Conservation (phyloP, 2,797 vertebrate genomes). For the Leucoraja ocellata region DNA sequence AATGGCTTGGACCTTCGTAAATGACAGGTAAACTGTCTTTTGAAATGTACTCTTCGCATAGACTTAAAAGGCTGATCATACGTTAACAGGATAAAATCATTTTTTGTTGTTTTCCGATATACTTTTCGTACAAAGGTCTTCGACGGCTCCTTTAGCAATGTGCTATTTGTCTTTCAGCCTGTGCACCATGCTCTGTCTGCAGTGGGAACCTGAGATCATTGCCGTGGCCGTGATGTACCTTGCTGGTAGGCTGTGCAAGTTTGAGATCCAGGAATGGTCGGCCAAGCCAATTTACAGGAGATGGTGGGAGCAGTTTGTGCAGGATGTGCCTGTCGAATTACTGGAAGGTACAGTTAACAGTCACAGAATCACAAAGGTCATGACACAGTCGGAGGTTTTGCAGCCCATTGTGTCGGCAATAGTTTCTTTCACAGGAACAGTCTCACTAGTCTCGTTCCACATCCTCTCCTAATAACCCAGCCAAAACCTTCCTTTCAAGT, state of each 20-base stretch:
- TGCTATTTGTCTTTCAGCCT: constrained; percentile 58
- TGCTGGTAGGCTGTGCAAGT: constrained; percentile 89
- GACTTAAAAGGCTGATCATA: background rate
- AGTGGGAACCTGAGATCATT: constrained; percentile 97
- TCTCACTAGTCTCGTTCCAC: no score
- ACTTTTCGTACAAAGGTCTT: background rate
- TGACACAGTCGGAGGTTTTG: no score
- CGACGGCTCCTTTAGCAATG: background rate
- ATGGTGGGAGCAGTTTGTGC: constrained; percentile 98
- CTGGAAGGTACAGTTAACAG: constrained; percentile 72
- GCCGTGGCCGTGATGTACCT: constrained; percentile 96
- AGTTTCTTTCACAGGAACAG: no score
- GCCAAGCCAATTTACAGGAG: constrained; percentile 85
- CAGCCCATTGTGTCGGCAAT: no score
- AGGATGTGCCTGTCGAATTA: constrained; percentile 94
- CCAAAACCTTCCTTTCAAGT: no score
- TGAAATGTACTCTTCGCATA: background rate
- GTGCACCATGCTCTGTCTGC: constrained; percentile 90
- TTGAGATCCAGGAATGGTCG: constrained; percentile 97
- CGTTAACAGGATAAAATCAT: background rate
- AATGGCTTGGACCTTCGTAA: constrained; percentile 97
- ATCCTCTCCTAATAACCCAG: no score
- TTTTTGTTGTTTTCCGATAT: background rate
- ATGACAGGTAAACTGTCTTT: constrained; percentile 73
- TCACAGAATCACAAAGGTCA: background rate